Evolutionary conservation across 2,113 vertebrate species (phyloP), one percentile per base, ranked within the genome.

Genomic region (Pangasianodon gigas): DNA sequence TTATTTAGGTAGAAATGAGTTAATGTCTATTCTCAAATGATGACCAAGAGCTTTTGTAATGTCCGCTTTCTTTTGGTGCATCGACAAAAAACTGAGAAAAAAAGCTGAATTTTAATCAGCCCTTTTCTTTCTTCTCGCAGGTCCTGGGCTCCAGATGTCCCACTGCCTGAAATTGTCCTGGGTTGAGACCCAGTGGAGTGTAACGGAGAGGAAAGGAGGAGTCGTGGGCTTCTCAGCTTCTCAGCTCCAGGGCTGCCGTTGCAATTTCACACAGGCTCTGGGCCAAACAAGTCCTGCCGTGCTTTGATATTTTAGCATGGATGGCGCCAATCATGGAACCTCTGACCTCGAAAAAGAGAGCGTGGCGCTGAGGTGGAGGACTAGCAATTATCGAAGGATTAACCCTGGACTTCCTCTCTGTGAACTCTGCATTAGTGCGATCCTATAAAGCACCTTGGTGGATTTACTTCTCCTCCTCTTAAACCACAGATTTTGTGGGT

Each of bases 231-330:
- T 91, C 91, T 89, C 92, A 93, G 90, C 85, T 37, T 82, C 81
- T 84, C 82, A 44, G 87, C 94, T 89, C 71, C 82, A 90, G 92
- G 71, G 90, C 86, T 90, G 52, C 92, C 93, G 93, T 94, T 92
- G 93, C 94, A 94, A 94, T 94, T 94, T 91, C 91, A 71, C 88
- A 93, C 62, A 95, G 94, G 93, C 93, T 93, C 92, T 46, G 67
- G 85, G 90, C 93, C 93, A 94, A 93, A 96, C 93, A 95, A 96
- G 95, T 94, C 92, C 95, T 93, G 93, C 96, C 93, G 89, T 91
- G 93, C 93, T 95, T 93, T 94, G 95, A 95, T 93, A 93, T 94
- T 93, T 94, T 93, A 92, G 93, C 95, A 96, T 97, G 97, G 96
- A 97, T 93, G 94, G 96, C 94, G 93, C 89, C 93, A 95, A 93